Conservation (phyloP, 2,888 invertebrate species). For the Nephrotoma appendiculata region DNA sequence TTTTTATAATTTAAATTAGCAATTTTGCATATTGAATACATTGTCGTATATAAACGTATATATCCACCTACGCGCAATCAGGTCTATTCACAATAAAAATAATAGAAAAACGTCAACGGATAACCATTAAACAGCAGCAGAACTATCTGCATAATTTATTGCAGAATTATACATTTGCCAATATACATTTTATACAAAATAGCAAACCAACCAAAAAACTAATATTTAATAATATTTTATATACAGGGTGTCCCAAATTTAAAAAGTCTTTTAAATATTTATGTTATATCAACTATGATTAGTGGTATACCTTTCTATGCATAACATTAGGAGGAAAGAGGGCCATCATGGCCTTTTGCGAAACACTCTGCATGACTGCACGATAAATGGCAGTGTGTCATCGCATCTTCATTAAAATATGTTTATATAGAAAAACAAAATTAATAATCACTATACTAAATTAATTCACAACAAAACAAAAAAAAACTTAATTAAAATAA, state of each 20-base stretch:
- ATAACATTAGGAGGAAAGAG: too few relatives aligned
- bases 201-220: neutral
- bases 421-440: neutral
- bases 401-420: neutral
- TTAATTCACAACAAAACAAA: neutral
- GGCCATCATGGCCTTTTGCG: too few relatives aligned
- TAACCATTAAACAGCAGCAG: neutral
- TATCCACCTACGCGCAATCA: neutral
- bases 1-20: neutral
- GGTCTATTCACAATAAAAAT: neutral
- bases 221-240: neutral
- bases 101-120: neutral
- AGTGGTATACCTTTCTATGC: too few relatives aligned
- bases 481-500: neutral
- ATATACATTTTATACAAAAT: neutral
- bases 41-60: neutral
- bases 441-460: neutral
- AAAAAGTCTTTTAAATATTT: too few relatives aligned
- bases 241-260: neutral
- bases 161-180: neutral
- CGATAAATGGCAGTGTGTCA: neutral
- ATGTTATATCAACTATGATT: too few relatives aligned
- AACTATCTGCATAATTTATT: neutral
- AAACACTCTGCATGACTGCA: too few relatives aligned
- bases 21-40: too few relatives aligned